A percentile compares a stretch with the other conserved stretches of the same genome.
These are phyloP conservation scores for Platypus cylindrus DNA, from an alignment of 2,888 invertebrate genomes.

Conservation along the genomic window DNA sequence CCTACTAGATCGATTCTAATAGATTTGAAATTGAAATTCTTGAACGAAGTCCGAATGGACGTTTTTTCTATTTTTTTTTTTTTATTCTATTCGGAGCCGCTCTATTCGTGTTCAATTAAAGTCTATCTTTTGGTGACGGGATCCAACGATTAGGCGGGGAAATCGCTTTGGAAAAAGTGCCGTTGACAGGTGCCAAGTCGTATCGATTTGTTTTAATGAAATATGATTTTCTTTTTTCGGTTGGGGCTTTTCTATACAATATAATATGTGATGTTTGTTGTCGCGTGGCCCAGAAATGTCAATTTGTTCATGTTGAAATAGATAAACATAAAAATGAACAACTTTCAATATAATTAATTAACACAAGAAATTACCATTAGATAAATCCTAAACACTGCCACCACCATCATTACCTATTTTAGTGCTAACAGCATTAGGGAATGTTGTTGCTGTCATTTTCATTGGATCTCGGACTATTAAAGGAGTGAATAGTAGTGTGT, in stretches of 20 bases:
- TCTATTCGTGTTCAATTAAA: conserved; percentile 25
- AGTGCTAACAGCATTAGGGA: too few species aligned
- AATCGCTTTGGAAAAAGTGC: conserved; percentile 16
- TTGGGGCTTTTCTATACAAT: conserved; percentile 6
- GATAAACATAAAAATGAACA: too few species aligned
- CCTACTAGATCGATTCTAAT: too few species aligned
- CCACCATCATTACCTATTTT: too few species aligned
- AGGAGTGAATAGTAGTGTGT: conserved; percentile 4
- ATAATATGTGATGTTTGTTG: conserved; percentile 8
- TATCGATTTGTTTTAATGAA: conserved; percentile 17
- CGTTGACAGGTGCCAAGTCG: conserved; percentile 15
- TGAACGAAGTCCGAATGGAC: conserved; percentile 11
- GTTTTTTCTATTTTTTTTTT: too few species aligned
- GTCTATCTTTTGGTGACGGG: conserved; percentile 18
- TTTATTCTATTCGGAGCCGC: too few species aligned
- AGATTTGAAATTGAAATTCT: too few species aligned
- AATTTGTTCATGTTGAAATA: conserved; percentile 6
- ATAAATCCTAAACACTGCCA: too few species aligned
- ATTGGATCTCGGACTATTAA: conserved; percentile 8
- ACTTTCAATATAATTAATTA: too few species aligned
- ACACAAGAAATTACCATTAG: too few species aligned
- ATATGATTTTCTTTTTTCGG: conserved; percentile 17
- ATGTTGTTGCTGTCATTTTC: too few species aligned
- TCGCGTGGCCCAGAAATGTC: conserved; percentile 4
- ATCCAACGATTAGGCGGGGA: conserved; percentile 14